Conservation (phyloP, 2,797 vertebrate species). For the Premnoplex brunnescens region DNA sequence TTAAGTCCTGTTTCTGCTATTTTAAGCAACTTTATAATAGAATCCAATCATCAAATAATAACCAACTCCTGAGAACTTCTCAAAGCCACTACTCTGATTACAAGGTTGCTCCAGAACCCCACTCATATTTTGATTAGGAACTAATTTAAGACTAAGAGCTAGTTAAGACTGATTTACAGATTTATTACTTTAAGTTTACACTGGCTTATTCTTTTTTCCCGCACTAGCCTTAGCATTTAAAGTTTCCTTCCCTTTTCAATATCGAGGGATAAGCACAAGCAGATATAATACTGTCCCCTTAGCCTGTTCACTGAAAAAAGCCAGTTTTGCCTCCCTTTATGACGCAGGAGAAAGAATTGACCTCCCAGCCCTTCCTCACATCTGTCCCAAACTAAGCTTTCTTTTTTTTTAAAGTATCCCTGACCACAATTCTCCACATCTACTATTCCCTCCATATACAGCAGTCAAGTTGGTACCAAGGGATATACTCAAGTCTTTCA, state of each 20-base stretch:
- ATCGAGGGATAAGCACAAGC: not conserved
- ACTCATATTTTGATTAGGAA: not conserved
- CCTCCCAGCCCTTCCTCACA: not conserved
- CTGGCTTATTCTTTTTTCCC: not conserved
- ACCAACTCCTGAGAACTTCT: constrained; percentile 15
- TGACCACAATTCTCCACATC: not conserved
- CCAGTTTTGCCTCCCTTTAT: not conserved
- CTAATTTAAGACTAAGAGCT: constrained; percentile 12
- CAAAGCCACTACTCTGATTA: not conserved
- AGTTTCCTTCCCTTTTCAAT: not conserved
- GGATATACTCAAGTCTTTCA: not conserved
- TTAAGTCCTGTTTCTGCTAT: not conserved
- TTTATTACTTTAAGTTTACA: not conserved
- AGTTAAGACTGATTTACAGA: not conserved
- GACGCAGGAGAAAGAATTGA: not conserved
- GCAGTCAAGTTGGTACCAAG: not conserved
- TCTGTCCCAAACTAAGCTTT: not conserved
- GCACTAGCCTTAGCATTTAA: not conserved
- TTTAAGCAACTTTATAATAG: constrained; percentile 16
- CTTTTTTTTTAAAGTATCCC: not conserved
- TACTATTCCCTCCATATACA: not conserved
- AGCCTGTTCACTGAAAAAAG: not conserved
- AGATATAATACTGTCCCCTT: not conserved
- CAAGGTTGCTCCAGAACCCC: not conserved
- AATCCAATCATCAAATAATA: not conserved